These are phyloP conservation scores for Polia nebulosa DNA, from an alignment of 2,888 invertebrate genomes.

Conservation along the genomic window DNA sequence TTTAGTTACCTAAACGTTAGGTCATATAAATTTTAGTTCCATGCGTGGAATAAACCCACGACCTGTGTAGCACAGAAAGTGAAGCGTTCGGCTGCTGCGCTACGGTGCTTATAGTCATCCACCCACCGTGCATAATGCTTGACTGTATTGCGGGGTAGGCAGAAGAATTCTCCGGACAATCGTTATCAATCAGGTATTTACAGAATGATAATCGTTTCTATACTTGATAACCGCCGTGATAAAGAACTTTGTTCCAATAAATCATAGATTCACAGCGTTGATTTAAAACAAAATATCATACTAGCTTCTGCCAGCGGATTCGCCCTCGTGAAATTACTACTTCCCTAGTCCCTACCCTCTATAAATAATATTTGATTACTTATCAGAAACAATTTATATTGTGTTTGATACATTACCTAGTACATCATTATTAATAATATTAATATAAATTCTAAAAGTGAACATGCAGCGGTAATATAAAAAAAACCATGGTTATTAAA, in stretches of 20 bases:
- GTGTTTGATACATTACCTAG: no score
- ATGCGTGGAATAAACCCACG: conserved; percentile 27
- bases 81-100: conserved; percentile 3
- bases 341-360: no score
- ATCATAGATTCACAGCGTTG: background rate
- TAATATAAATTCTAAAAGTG: no score
- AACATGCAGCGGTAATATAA: no score
- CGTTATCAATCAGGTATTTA: background rate
- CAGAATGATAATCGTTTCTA: background rate
- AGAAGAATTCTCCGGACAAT: background rate
- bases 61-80: conserved; percentile 28
- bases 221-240: background rate
- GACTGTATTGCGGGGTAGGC: background rate
- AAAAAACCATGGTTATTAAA: no score
- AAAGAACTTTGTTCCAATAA: background rate
- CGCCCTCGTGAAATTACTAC: no score
- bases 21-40: conserved; percentile 8
- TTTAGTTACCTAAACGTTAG: background rate
- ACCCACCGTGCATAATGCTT: conserved; percentile 6
- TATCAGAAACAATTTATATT: no score
- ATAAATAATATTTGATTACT: no score
- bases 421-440: no score
- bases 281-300: background rate
- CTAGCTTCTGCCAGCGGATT: no score
- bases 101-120: background rate